Base-by-base conservation (phyloP, 2,797 vertebrate genomes). In the Enteromius mattozi region DNA sequence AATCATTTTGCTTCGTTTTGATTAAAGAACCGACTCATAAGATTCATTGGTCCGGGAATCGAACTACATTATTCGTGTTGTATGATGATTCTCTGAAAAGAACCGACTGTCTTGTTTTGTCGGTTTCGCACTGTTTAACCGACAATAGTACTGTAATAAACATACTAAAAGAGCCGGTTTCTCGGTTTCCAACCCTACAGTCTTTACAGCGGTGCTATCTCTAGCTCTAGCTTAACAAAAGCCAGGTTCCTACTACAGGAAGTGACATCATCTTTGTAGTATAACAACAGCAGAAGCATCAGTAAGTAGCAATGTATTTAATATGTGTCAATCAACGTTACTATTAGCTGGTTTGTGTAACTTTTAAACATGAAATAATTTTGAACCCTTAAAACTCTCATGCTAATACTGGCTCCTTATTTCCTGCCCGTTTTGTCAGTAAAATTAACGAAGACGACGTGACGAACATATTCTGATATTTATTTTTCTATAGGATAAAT, bases 231-330 rank as follows among this genome's bases (percentile, higher is more conserved):
- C 7, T 3, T 54, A 54, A 75, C 47, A 75, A 76, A 76, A n/a
- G 33, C 2, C 6, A 42, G 21, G 51, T 17, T 76, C 21, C 0
- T 37, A 40, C 3, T 17, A 37, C 75, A 61, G 75, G 75, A 77
- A 77, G 75, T 77, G 75, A 59, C 54, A 24, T 77, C 35, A 61
- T 61, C 40, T 37, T 24, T 40, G 19, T 75, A n/a, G 51, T 13
- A 17, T 24, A 76, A 24, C 33, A 56, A 76, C 51, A 75, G 27
- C 40, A 5, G 16, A 27, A 72, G 8, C 21, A 17, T 40, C 35
- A 77, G 74, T 77, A 40, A 77, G 51, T 12, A 19, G 12, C 33
- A 40, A 24, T 14, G 21, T 0, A 37, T 76, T 76, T 6, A 35
- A 33, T 54, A 1, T 16, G 6, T 74, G 16, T 13, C 33, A 51